Base-by-base conservation (phyloP, 2,797 vertebrate genomes). In the Argya squamiceps region DNA sequence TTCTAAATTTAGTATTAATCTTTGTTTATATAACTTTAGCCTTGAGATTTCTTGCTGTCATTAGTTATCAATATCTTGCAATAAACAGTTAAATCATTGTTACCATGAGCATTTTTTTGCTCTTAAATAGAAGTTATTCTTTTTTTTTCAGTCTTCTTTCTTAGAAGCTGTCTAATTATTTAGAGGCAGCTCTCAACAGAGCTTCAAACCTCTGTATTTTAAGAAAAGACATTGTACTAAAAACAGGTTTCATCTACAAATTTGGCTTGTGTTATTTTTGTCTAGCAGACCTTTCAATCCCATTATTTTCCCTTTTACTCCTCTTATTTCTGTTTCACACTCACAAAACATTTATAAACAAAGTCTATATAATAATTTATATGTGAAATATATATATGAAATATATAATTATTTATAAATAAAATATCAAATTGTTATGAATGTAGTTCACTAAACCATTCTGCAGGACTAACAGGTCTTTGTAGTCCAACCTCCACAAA, bases 31-130 rank as follows among this genome's bases (percentile, higher is more conserved):
- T 36, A 15, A 70, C 26, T 79, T 91, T 50, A 88, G 3, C 55
- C 36, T 85, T 77, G 39, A 50, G 11, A 47, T 84, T 94, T 91
- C 23, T 84, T 91, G 20, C 11, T 63, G 17, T 73, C 91, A 47
- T 46, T 64, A 59, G 36, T 74, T 75, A 58, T 21, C 20, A 49
- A 30, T 53, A 39, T 46, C 78, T 85, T 85, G 27, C 15, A 62
- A 74, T 37, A 44, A 69, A 89, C 15, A 76, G 43, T 30, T 79
- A 84, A 95, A 88, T 64, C 18, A 56, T 30, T 52, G 18, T 37
- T 71, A 56, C 7, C 8, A 27, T 22, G 21, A 87, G 5, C 26
- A 15, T 27, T 67, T 32, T 43, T 56, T 63, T 14, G 47, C 5
- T 37, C 27, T 60, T 20, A 59, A 71, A 84, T 32, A 26, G 2